Evolutionary conservation across 2,113 vertebrate genomes (phyloP).

Genomic region (Isurus oxyrinchus): DNA sequence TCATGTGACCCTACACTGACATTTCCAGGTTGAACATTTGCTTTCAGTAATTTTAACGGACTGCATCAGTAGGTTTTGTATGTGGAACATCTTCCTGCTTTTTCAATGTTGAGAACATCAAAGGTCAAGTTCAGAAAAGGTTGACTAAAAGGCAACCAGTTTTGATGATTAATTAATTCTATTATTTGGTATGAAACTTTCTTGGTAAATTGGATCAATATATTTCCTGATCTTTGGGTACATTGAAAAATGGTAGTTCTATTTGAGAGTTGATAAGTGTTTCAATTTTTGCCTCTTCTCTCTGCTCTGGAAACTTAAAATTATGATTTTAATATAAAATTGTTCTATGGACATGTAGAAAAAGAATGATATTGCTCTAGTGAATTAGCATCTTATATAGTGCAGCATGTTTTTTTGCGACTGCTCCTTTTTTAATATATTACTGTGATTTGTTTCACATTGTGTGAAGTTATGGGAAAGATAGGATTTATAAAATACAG

Average conservation of each 20-base stretch:
- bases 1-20: not conserved
- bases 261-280: not conserved
- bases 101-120: not conserved
- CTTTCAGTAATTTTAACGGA: not conserved
- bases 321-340: slow-evolving; percentile 3
- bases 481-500: slow-evolving; percentile 4
- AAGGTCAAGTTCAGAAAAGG: not conserved
- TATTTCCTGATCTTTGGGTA: not conserved
- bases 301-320: not conserved
- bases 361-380: not conserved
- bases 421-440: not conserved
- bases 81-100: not conserved
- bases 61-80: not conserved
- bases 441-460: not conserved
- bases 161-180: not conserved
- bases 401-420: not conserved
- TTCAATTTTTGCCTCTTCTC: not conserved
- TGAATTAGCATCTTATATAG: not conserved
- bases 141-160: not conserved
- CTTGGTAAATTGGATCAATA: not conserved
- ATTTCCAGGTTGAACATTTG: not conserved
- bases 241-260: not conserved
- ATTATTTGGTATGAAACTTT: not conserved
- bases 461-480: not conserved
- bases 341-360: not conserved